A percentile compares a stretch with the other conserved stretches of the same genome.
phyloP scores from a whole-genome alignment of 2,113 vertebrate species.

The Nansenia antarctica region DNA sequence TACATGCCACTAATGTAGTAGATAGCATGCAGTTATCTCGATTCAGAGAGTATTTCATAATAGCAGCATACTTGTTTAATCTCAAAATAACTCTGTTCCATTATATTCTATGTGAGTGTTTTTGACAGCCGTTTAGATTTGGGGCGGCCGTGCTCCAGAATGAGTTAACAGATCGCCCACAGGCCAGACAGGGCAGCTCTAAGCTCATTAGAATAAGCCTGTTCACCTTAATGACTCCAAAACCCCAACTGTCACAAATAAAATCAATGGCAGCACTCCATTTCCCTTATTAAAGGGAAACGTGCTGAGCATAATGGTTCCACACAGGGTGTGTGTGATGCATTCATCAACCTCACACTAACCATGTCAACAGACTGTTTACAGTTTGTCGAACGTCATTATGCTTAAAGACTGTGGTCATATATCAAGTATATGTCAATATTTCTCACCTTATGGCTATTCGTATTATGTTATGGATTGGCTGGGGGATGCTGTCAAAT shows the following conservation, averaged over 20 bases:
- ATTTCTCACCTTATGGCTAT: conserved; percentile 4
- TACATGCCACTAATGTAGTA: background rate
- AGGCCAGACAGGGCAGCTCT: conserved; percentile 49
- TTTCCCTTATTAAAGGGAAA: conserved; percentile 65
- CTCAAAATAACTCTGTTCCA: background rate
- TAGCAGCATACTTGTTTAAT: too few relatives aligned
- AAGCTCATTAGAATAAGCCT: conserved; percentile 65
- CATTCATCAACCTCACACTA: conserved; percentile 28
- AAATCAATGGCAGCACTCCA: conserved; percentile 60
- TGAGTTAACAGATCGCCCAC: conserved; percentile 47
- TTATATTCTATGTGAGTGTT: background rate
- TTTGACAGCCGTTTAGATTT: conserved; percentile 35
- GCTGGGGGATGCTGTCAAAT: background rate
- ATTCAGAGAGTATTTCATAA: background rate
- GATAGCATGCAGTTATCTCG: too few relatives aligned
- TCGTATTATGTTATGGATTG: conserved; percentile 8
- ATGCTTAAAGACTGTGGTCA: background rate
- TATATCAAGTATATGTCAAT: background rate
- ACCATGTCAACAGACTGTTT: conserved; percentile 28
- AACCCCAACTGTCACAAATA: conserved; percentile 64
- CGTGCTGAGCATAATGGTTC: conserved; percentile 30
- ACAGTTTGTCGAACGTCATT: background rate
- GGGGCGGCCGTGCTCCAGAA: conserved; percentile 28
- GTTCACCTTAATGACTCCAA: conserved; percentile 60
- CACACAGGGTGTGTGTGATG: conserved; percentile 5